Base-by-base conservation (phyloP, 1,140 invertebrate species). In the Psix sp. region DNA sequence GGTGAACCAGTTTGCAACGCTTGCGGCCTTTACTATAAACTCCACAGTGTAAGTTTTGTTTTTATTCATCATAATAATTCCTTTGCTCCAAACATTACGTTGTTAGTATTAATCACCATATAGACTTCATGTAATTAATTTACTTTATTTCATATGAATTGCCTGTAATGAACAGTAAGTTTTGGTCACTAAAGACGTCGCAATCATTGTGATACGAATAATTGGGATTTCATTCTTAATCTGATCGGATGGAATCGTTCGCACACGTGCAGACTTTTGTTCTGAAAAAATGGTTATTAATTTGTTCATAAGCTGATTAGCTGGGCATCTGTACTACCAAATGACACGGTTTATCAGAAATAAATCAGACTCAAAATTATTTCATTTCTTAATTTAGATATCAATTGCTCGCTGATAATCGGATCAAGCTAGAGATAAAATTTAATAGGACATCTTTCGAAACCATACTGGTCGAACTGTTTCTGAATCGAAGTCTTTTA, bases 1-100 rank as follows among this genome's bases (percentile, higher is more conserved):
- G 95, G 95, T 9, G 94, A 96, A 82, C 94, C 95, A 3, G 95
- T 96, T 1, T 96, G 95, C 86, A 97, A 96, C 85, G 95, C 95
- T 5, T 97, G 95, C 80, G 95, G 95, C 11, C 91, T 97, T 6
- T 96, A 96, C 87, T 96, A 89, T 86, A 97, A 96, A 88, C 87
- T 97, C 35, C 96, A 97, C 84, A 91, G 91, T 67, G 95, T 97
- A 87, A 93, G 92, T 68, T 52, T n/a, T n/a, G n/a, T n/a, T n/a
- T n/a, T n/a, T n/a, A n/a, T n/a, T n/a, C n/a, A n/a, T n/a, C n/a
- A n/a, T n/a, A n/a, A n/a, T n/a, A n/a, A n/a, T n/a, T n/a, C n/a
- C n/a, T n/a, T n/a, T n/a, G n/a, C n/a, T n/a, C n/a, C n/a, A n/a
- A n/a, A n/a, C n/a, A n/a, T n/a, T n/a, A n/a, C n/a, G n/a, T n/a